These are phyloP conservation scores for Dolichopus griseipennis DNA, from an alignment of 2,888 invertebrate genomes.

Conservation along the genomic window DNA sequence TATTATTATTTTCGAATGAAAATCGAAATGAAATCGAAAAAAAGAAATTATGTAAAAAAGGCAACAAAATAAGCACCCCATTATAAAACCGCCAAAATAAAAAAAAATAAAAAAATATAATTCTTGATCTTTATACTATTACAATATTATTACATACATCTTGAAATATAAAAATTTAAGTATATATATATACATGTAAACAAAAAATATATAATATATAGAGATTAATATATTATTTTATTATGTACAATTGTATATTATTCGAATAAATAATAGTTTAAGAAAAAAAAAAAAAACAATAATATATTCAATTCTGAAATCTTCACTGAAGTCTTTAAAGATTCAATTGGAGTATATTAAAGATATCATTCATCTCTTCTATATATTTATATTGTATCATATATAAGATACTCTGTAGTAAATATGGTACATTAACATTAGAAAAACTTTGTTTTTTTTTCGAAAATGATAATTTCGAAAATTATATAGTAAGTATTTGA, in stretches of 20 bases:
- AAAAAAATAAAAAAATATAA: not conserved
- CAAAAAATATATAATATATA: not conserved
- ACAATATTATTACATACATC: not conserved
- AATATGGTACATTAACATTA: too few relatives aligned
- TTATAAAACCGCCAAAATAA: not conserved
- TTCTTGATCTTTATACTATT: not conserved
- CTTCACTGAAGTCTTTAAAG: not conserved
- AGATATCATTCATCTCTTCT: not conserved
- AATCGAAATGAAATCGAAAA: not conserved
- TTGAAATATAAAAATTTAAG: not conserved
- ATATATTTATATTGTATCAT: not conserved
- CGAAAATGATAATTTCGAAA: not conserved
- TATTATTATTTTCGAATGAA: not conserved
- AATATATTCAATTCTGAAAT: too few relatives aligned
- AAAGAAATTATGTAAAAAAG: not conserved
- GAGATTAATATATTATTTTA: not conserved
- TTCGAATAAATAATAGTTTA: too few relatives aligned
- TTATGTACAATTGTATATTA: not conserved
- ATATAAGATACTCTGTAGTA: too few relatives aligned
- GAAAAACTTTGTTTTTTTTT: too few relatives aligned
- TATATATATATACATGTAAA: not conserved
- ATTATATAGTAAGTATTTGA: too few relatives aligned
- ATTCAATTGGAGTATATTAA: conserved; percentile 2
- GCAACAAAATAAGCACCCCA: not conserved
- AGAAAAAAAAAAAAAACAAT: too few relatives aligned